Evolutionary conservation across 2,113 vertebrate species (phyloP), one percentile per base, ranked within the genome.

Genomic region (Oxyruncus cristatus): DNA sequence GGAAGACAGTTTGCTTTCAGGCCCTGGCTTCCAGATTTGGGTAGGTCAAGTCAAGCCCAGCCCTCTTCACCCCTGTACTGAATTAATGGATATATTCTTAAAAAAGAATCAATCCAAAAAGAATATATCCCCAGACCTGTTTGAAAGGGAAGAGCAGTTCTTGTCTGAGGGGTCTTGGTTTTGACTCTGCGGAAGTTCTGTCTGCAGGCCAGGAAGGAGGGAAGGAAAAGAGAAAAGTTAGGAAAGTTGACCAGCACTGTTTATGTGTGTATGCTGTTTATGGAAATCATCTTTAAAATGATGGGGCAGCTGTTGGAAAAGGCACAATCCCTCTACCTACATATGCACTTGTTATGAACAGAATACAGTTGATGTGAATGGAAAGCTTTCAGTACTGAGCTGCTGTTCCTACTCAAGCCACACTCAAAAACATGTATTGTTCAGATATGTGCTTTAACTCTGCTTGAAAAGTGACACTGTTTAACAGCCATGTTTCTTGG

Each of bases 311-410:
- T 95, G 88, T 55, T 88, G 85, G 79, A 71, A 78, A 78, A 11
- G 3, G 75, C 88, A 50, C 61, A 63, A 30, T 81, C 88, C 61
- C 32, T 83, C 88, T 92, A 68, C 88, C 95, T 90, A 47, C 75
- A 23, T 83, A 30, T 26, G 55, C 52, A 65, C 59, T 90, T 92
- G 65, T 83, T 93, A 41, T 44, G 59, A 84, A 71, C 72, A 86
- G 91, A 91, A 92, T 65, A 74, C 35, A 94, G 79, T 27, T 92
- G 72, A 63, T 85, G 53, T 94, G 85, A 93, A 92, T 67, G 80
- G 63, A 67, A 91, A 49, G 83, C 83, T 92, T 75, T 93, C 33
- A 80, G 68, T 78, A 22, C 68, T 44, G 52, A 93, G 76, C 61
- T 94, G 76, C 56, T 88, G 33, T 84, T 83, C 79, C 68, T 88